Base-by-base conservation (phyloP, 2,797 vertebrate species). In the Pelobates cultripes region DNA sequence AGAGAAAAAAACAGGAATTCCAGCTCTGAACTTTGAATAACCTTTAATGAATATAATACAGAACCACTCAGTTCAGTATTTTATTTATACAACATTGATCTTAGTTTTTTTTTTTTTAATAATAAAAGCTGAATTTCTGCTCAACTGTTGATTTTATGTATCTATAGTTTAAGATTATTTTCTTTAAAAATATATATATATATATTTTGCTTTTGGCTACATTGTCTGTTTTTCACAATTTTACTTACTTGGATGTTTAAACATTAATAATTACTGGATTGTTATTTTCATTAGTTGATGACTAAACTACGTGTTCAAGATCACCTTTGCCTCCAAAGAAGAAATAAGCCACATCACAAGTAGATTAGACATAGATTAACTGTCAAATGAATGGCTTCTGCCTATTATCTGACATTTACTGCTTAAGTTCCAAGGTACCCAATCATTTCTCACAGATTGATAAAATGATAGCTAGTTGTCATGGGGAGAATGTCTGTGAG, bases 331-430 rank as follows among this genome's bases (percentile, higher is more conserved):
- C 43, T 53, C 42, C 64, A 3, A 4, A 43, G 63, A 40, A 42
- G 8, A 5, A 45, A 66, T 43, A 41, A 57, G 43, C 40, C n/a
- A 12, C 10, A 13, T 13, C n/a, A 28, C 41, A 47, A 61, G 72
- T 69, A 75, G 71, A 80, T 80, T 69, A 80, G 79, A 68, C 72
- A 75, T 80, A 53, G 79, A 80, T 80, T 80, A 80, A n/a, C 79
- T 80, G 79, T 75, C 64, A 74, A 17, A 69, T 41, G 43, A 66
- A 66, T 44, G n/a, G 12, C 42, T 66, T 76, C 43, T 76, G 44
- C 57, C 60, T 74, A 57, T 80, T 80, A 69, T 69, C 51, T 69
- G 79, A 75, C 72, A 75, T 80, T 68, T 69, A 51, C 47, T 69
- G n/a, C 47, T 80, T 53, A 69, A 69, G 79, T 69, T 75, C 72